Evolutionary conservation across 2,888 invertebrate species (phyloP).

Genomic region (Xanthorhoe designata): DNA sequence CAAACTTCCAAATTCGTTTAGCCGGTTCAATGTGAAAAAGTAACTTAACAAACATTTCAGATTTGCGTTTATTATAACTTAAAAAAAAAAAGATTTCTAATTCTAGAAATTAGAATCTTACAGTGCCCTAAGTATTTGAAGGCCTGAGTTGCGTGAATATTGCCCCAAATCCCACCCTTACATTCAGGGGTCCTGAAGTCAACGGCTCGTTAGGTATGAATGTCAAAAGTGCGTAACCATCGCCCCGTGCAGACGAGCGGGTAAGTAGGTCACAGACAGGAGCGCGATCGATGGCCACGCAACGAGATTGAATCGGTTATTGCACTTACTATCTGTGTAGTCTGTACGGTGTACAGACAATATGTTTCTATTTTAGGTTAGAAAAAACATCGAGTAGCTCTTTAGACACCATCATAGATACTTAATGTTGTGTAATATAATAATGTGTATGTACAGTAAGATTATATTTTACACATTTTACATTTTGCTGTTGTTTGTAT

Average conservation of each 20-base stretch:
- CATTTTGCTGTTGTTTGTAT: no score
- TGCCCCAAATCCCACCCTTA: constrained; percentile 13
- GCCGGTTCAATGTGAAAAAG: no score
- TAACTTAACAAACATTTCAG: no score
- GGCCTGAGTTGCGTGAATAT: not conserved
- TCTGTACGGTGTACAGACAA: not conserved
- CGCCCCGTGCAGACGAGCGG: constrained; percentile 47
- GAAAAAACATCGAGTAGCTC: not conserved
- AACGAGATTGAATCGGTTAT: constrained; percentile 50
- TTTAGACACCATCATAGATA: no score
- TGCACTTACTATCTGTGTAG: constrained; percentile 25
- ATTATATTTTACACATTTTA: no score
- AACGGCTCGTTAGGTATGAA: constrained; percentile 34
- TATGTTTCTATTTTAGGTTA: not conserved
- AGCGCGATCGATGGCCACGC: constrained; percentile 68
- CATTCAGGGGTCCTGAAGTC: constrained; percentile 21
- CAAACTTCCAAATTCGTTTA: no score
- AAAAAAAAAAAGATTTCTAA: not conserved
- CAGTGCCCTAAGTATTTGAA: not conserved
- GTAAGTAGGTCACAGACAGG: constrained; percentile 66
- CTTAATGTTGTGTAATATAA: no score
- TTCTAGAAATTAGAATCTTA: not conserved
- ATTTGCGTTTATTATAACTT: no score
- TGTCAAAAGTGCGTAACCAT: constrained; percentile 44
- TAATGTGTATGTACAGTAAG: no score